Conservation (phyloP, 1,140 invertebrate genomes). For the Drosophila gunungcola region DNA sequence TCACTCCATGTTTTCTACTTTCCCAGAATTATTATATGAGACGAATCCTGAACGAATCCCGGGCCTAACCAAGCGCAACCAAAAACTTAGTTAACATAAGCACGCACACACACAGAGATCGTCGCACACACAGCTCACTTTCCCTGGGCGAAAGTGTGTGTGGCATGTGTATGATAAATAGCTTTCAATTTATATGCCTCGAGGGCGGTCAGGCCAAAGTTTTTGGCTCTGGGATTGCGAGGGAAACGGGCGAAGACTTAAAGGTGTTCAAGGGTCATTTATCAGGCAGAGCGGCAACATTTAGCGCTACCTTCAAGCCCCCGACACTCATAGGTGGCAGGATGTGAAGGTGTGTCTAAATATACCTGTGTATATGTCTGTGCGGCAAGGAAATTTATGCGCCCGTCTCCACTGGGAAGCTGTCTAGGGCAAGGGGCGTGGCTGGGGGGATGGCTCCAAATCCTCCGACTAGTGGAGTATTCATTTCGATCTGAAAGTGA, state of each 20-base stretch:
- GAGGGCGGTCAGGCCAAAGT: conserved; percentile 68
- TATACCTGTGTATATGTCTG: conserved; percentile 33
- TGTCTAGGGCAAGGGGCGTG: conserved; percentile 1
- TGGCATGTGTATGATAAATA: conserved; percentile 80
- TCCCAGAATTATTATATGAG: conserved; percentile 13
- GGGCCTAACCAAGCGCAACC: conserved; percentile 70
- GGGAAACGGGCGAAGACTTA: conserved; percentile 46
- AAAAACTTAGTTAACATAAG: conserved; percentile 76
- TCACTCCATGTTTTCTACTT: neutral
- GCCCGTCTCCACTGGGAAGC: conserved; percentile 31
- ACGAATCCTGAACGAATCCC: conserved; percentile 22
- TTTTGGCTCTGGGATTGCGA: conserved; percentile 25
- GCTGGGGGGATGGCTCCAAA: conserved; percentile 5
- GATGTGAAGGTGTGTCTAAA: conserved; percentile 47
- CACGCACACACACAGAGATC: conserved; percentile 16
- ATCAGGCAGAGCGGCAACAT: conserved; percentile 81
- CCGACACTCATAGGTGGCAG: conserved; percentile 35
- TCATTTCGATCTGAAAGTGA: conserved; percentile 82
- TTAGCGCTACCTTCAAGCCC: conserved; percentile 59
- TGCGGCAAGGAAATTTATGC: conserved; percentile 48
- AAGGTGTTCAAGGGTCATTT: conserved; percentile 83
- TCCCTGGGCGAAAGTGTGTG: conserved; percentile 45
- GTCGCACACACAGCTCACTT: conserved; percentile 23
- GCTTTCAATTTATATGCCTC: conserved; percentile 82
- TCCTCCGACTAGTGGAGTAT: conserved; percentile 64